Conservation (phyloP, 2,797 vertebrate species). For the Pampus argenteus region DNA sequence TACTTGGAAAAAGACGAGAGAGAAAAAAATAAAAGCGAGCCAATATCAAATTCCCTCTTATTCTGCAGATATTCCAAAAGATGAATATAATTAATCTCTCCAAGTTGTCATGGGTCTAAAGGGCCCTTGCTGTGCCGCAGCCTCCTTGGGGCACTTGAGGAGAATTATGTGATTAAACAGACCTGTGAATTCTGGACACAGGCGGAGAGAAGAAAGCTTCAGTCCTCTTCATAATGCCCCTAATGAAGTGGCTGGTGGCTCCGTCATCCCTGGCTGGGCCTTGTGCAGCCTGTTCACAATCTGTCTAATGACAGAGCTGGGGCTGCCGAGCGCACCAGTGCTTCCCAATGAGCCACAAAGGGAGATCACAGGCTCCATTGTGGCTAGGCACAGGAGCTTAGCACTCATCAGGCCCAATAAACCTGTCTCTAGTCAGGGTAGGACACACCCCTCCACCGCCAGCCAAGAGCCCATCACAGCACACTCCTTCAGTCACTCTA, state of each 20-base stretch:
- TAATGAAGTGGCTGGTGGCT: constrained; percentile 99
- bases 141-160: constrained; percentile 93
- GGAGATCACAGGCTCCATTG: constrained; percentile 95
- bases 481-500: constrained; percentile 73
- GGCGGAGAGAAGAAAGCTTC: constrained; percentile 92
- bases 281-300: constrained; percentile 98
- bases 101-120: constrained; percentile 93
- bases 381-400: constrained; percentile 93
- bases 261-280: constrained; percentile 95
- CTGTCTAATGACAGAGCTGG: constrained; percentile 97
- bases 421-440: constrained; percentile 92
- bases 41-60: constrained; percentile 87
- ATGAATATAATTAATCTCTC: constrained; percentile 97
- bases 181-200: constrained; percentile 95
- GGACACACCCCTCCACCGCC: constrained; percentile 80
- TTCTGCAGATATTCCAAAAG: constrained; percentile 83
- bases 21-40: constrained; percentile 71
- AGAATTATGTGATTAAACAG: constrained; percentile 98
- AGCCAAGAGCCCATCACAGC: constrained; percentile 74
- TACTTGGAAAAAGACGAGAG: constrained; percentile 80
- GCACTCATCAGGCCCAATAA: constrained; percentile 91
- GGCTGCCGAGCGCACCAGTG: constrained; percentile 94
- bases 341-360: constrained; percentile 98
- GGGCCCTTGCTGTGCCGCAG: constrained; percentile 90
- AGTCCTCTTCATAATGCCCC: constrained; percentile 91